Base-by-base conservation (phyloP, 37 sponge, comb jelly and placozoan species). In the Corticium candelabrum region DNA sequence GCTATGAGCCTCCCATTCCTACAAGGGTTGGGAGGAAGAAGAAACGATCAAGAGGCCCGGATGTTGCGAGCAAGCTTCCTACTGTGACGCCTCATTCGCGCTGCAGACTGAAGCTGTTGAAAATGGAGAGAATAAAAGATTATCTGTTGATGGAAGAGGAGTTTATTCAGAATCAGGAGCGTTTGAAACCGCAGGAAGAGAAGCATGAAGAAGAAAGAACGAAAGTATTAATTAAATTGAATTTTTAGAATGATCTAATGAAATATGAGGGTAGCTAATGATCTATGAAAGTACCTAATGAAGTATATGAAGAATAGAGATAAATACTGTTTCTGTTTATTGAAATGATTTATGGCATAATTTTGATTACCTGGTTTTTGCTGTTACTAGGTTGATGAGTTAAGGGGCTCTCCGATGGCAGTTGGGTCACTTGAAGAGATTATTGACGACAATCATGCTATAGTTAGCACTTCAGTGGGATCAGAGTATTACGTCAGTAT, bases 371-470 rank as follows among this genome's bases (percentile, higher is more conserved):
- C n/a, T n/a, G n/a, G n/a, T n/a, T n/a, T n/a, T n/a, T n/a, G n/a
- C n/a, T n/a, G n/a, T 5, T 85, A 90, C n/a, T 91, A 90, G 84
- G 90, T 98, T 4, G 99, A 98, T 86, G 96, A 98, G 29, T 74
- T 98, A 15, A 80, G 99, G 15, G 99, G 96, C 21, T 88, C 89
- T 71, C 99, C 99, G 4, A 98, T 98, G 99, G 94, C 93, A 37
- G 99, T 98, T 7, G 99, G 99, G 37, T 93, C 95, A 0, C 80
- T 98, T 31, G 99, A 98, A 67, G 99, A 98, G 84, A 95, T 98
- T 67, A 98, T 98, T 76, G 99, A 98, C 85, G 99, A 98, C 78
- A 98, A 92, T 57, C 99, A 98, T 70, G 99, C 96, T 67, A 98
- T 98, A 40, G 99, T 98, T 4, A 90, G 91, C 5, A 95, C 96